These are phyloP conservation scores for Chrosomus eos DNA, from an alignment of 2,797 vertebrate species.

Conservation along the genomic window DNA sequence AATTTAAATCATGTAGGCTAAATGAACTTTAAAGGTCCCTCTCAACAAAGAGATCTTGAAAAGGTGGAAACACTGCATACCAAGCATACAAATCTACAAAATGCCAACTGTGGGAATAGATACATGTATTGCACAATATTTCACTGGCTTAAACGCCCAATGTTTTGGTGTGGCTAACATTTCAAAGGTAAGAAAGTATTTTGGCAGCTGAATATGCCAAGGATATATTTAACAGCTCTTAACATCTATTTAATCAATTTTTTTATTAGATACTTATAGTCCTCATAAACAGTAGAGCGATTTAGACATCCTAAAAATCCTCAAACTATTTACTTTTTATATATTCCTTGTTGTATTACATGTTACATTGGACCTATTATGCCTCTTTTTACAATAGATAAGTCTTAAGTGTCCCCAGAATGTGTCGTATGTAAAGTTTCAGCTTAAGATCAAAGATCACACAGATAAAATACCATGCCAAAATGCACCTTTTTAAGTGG, in stretches of 20 bases:
- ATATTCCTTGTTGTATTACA: not conserved
- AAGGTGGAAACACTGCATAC: constrained; percentile 10
- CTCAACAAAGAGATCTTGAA: not conserved
- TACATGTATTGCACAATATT: constrained; percentile 21
- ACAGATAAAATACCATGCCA: not conserved
- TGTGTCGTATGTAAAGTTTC: not conserved
- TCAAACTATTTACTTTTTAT: not conserved
- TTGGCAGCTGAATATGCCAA: constrained; percentile 9
- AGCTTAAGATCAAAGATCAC: not conserved
- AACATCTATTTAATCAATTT: too few relatives aligned
- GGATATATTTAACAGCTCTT: constrained; percentile 32
- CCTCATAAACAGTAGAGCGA: not conserved
- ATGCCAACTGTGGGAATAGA: not conserved
- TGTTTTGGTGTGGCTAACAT: constrained; percentile 33
- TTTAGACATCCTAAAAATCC: not conserved
- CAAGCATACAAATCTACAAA: not conserved
- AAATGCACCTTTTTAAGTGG: not conserved
- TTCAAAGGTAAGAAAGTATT: constrained; percentile 23
- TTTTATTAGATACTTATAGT: constrained; percentile 11
- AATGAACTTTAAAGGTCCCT: not conserved
- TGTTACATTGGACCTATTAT: not conserved
- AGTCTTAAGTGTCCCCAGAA: not conserved
- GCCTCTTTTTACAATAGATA: not conserved
- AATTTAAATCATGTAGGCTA: too few relatives aligned
- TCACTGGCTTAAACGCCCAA: constrained; percentile 3